Percentiles rank a stretch among this genome's conserved stretches.
phyloP scores from a whole-genome alignment of 2,888 invertebrate species.

The Tuberolachnus salignus region DNA sequence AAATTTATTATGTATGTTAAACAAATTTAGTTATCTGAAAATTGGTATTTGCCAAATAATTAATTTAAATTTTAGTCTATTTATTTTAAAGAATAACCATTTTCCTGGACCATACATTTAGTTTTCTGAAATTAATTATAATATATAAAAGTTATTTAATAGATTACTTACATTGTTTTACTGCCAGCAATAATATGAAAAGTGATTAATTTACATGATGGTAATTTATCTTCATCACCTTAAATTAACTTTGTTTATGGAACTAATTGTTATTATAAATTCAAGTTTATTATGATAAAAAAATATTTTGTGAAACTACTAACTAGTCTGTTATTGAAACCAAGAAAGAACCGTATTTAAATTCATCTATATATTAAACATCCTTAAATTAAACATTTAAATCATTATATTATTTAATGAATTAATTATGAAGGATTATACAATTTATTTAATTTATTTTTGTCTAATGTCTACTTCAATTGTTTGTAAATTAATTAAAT shows the following conservation, averaged over 20 bases:
- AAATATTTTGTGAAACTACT: neutral
- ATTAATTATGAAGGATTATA: neutral
- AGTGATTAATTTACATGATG: neutral
- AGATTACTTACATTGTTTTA: slow-evolving; percentile 4
- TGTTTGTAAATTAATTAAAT: slow-evolving; percentile 11
- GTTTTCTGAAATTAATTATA: too few species aligned
- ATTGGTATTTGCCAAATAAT: too few species aligned
- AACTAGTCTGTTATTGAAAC: too few species aligned
- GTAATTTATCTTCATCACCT: neutral
- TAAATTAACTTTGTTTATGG: neutral
- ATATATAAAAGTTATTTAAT: neutral
- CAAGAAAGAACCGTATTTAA: neutral
- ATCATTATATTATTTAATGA: neutral
- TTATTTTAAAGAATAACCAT: too few species aligned
- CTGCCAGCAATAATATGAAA: neutral
- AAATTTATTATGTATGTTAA: too few species aligned
- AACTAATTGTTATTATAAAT: neutral
- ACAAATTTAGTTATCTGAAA: too few species aligned
- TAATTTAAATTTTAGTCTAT: too few species aligned
- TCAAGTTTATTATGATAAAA: neutral
- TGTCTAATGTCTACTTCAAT: slow-evolving; percentile 2
- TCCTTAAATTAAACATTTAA: neutral
- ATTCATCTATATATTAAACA: neutral
- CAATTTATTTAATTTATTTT: slow-evolving; percentile 1
- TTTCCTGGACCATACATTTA: too few species aligned